Evolutionary conservation across 2,797 vertebrate species (phyloP).

Genomic region (Pachyuromys duprasi): DNA sequence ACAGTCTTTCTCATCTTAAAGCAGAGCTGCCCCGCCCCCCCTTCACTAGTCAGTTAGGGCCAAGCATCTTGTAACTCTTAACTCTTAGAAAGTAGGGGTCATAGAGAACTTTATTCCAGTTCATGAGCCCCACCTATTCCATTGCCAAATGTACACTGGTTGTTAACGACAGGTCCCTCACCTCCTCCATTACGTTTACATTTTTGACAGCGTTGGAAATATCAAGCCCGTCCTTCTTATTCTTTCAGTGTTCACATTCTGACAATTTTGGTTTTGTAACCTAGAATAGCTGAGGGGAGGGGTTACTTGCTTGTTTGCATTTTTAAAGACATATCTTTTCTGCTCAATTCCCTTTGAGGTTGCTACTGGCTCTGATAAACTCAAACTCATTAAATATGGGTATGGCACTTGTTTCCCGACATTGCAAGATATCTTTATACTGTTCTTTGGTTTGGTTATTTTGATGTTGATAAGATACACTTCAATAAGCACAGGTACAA

Average conservation of each 20-base stretch:
- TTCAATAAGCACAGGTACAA: slow-evolving; percentile 17
- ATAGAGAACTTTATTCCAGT: neutral
- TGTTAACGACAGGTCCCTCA: slow-evolving; percentile 27
- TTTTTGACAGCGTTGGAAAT: neutral
- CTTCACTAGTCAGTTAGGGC: neutral
- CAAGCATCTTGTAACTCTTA: neutral
- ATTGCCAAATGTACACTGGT: neutral
- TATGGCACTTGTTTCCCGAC: slow-evolving; percentile 33
- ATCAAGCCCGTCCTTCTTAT: neutral
- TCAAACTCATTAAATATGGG: neutral
- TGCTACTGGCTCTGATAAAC: slow-evolving; percentile 3
- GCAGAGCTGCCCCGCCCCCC: neutral
- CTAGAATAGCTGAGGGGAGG: neutral
- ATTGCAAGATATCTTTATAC: slow-evolving; percentile 4
- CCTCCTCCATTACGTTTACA: neutral
- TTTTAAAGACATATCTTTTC: neutral
- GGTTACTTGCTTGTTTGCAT: neutral
- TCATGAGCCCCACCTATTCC: neutral
- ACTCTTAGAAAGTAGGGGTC: neutral
- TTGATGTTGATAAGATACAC: slow-evolving; percentile 28
- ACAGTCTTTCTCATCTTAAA: neutral
- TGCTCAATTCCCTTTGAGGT: neutral
- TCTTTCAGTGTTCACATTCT: slow-evolving; percentile 30
- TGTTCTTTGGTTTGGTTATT: slow-evolving; percentile 2
- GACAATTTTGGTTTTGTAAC: neutral